Evolutionary conservation across 2,113 vertebrate species (phyloP), one percentile per base, ranked within the genome.

Genomic region (Pogona vitticeps): DNA sequence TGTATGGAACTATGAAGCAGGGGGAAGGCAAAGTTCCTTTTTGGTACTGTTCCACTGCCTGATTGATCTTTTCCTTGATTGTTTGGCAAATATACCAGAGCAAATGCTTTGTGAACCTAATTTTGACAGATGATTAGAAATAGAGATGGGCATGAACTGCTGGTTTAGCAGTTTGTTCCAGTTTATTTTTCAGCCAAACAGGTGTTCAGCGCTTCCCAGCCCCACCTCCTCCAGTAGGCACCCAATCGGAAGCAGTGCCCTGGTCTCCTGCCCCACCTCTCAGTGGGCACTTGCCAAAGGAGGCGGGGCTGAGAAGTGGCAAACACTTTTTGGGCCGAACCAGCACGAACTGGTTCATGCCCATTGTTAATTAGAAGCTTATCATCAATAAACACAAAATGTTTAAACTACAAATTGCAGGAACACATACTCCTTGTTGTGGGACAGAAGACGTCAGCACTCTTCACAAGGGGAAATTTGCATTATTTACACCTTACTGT

Each of bases 1-100:
- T 33, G 20, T 0, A 9, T 76, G 90, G 88, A 93, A 82, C 77
- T 92, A 86, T 89, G 92, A 87, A 90, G 84, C 63, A 92, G 75
- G 42, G 52, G 52, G 80, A 94, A 92, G 80, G 85, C 28, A 90
- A 90, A 87, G 88, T 93, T 42, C 76, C 83, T 84, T 83, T 93
- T 63, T 92, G 56, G 38, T 40, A 73, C 88, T 15, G 13, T 88
- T 94, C 68, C 78, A 84, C 28, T 76, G 1, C 82, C 85, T 90
- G 89, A 88, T 92, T 91, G 86, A 78, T 91, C 73, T 76, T 4
- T 76, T 76, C 3, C 38, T 94, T 89, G 56, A 85, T 88, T 89
- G 59, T 87, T 90, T 89, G 67, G 85, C 21, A 89, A 40, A 20
- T 76, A 9, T 33, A 83, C 17, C 88, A 85, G 42, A 76, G 85